phyloP scores from a whole-genome alignment of 1,140 invertebrate species.

The Pogonomyrmex barbatus region DNA sequence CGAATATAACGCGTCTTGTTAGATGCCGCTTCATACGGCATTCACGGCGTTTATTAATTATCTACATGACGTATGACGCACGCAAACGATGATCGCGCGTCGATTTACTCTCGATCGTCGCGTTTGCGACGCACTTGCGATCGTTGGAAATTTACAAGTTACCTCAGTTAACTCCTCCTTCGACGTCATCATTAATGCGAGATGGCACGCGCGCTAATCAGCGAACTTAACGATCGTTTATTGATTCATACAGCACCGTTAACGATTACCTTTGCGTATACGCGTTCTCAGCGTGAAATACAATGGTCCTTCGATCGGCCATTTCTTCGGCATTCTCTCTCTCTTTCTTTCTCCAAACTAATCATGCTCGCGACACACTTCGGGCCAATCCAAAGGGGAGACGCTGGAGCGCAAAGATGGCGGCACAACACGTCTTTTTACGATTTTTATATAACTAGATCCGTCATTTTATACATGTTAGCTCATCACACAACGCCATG shows the following conservation, averaged over 20 bases:
- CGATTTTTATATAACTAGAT: not conserved
- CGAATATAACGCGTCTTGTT: not conserved
- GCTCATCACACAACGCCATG: not conserved
- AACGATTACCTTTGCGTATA: not conserved
- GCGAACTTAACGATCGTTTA: not conserved
- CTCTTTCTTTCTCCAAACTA: no score
- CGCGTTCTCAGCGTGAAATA: no score
- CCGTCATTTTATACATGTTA: not conserved
- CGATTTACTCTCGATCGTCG: not conserved
- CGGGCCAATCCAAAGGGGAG: not conserved
- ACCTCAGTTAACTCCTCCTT: not conserved
- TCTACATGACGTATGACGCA: no score
- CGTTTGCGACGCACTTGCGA: not conserved
- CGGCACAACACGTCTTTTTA: not conserved
- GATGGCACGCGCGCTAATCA: not conserved
- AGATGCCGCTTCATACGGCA: not conserved
- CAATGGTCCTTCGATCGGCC: not conserved
- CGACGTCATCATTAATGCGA: not conserved
- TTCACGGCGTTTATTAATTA: not conserved
- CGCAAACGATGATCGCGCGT: not conserved
- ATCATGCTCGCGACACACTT: slow-evolving; percentile 1
- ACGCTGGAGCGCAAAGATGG: not conserved
- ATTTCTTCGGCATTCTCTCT: not conserved
- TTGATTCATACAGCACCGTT: not conserved
- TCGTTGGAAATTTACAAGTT: not conserved